Percentiles rank a stretch among this genome's conserved stretches.
These are phyloP conservation scores for Drosophila lacicola DNA, from an alignment of 2,888 invertebrate species.

Conservation along the genomic window DNA sequence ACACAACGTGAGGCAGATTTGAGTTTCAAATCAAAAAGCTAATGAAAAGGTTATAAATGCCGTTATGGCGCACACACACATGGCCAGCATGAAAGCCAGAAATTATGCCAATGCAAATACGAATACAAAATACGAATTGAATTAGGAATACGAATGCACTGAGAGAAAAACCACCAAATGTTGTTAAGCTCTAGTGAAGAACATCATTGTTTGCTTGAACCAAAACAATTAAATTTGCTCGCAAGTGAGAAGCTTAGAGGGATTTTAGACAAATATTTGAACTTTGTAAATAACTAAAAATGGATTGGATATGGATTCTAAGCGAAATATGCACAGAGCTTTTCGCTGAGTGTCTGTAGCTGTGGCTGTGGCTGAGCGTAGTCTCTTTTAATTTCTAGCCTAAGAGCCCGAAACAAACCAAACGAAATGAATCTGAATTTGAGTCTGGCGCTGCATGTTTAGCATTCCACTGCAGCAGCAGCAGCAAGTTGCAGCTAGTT, in stretches of 20 bases:
- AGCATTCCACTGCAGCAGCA: background rate
- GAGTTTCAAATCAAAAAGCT: conserved; percentile 77
- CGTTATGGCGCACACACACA: conserved; percentile 54
- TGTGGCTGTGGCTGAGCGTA: background rate
- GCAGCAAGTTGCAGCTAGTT: conserved; percentile 9
- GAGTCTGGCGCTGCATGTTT: conserved; percentile 12
- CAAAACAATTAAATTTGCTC: background rate
- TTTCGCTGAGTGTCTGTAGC: conserved; percentile 2
- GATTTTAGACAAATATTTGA: no score
- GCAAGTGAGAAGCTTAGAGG: no score
- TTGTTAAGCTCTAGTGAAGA: background rate
- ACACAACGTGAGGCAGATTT: conserved; percentile 59
- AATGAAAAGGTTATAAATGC: conserved; percentile 80
- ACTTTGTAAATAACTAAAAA: background rate
- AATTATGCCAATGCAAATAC: conserved; percentile 70
- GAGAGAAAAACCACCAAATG: background rate
- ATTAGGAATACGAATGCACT: conserved; percentile 24
- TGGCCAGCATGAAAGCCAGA: conserved; percentile 21
- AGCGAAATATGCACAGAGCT: no score
- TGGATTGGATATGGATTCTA: no score
- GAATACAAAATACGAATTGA: conserved; percentile 31
- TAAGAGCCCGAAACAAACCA: conserved; percentile 18
- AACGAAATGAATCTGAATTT: conserved; percentile 46
- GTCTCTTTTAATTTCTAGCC: conserved; percentile 44
- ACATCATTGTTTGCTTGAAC: no score